Base-by-base conservation (phyloP, 2,113 vertebrate species). In the Galeopterus variegatus region DNA sequence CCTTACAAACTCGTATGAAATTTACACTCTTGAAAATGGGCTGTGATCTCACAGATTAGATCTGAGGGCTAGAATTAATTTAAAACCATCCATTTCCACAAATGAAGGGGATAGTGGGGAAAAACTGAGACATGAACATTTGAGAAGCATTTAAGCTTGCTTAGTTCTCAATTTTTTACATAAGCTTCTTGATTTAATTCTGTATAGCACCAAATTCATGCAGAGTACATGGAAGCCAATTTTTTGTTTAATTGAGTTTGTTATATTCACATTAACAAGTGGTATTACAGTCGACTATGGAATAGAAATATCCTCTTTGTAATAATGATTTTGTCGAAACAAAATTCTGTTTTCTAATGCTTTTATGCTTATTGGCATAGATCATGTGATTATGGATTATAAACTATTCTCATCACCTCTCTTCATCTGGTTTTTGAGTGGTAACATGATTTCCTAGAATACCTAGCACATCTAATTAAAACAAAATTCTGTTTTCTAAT, bases 371-470 rank as follows among this genome's bases (percentile, higher is more conserved):
- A 92, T 97, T 88, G 69, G 52, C 54, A 50, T 56, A 69, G 77
- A 54, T 91, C 18, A 28, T 88, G 11, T 64, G 19, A 69, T 88
- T 90, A 50, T 70, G 26, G 21, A 93, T 96, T 95, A 72, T 85
- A 94, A 95, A 80, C 75, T 86, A 79, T 33, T 82, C 65, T 82
- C 10, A 85, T 5, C 11, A 81, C 41, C 41, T 94, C 9, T 93
- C 19, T 62, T 88, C 8, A 67, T 76, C 54, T 80, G 33, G 88
- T 90, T 96, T 94, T 23, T 96, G 64, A 93, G 58, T 87, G 67
- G 36, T 90, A 90, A 41, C 33, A 36, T 81, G 41, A 69, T 75
- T 94, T 94, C 56, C 58, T 23, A 93, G 89, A 96, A 96, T 95
- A 67, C 41, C 56, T 81, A 84, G 82, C 64, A 85, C 24, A 72